Conservation (phyloP, 2,797 vertebrate species). For the Neoniphon sammara region DNA sequence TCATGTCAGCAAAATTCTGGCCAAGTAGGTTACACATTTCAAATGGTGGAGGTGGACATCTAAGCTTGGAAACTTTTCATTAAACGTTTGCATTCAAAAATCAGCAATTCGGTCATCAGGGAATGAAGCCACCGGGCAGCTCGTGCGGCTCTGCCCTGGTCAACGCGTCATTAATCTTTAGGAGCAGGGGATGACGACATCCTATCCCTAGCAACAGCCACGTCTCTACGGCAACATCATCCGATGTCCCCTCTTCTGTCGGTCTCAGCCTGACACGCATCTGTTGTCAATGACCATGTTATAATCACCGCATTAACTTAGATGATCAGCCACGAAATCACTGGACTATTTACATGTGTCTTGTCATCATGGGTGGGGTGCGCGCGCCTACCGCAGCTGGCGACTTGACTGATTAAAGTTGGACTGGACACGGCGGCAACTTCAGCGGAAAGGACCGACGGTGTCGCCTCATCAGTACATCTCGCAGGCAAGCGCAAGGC, state of each 20-base stretch:
- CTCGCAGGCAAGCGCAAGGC: background rate
- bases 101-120: no score
- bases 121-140: no score
- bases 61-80: no score
- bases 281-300: slow-evolving; percentile 28
- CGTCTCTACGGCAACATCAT: slow-evolving; percentile 84
- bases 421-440: slow-evolving; percentile 28
- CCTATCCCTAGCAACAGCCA: slow-evolving; percentile 79
- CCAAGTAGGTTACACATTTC: no score
- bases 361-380: slow-evolving; percentile 19
- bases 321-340: background rate
- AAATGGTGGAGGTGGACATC: no score
- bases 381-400: slow-evolving; percentile 16
- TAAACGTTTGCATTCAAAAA: no score
- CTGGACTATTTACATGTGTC: no score
- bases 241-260: slow-evolving; percentile 31
- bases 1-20: no score
- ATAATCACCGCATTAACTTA: background rate
- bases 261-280: slow-evolving; percentile 23
- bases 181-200: slow-evolving; percentile 68
- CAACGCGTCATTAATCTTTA: slow-evolving; percentile 27
- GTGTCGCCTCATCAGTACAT: slow-evolving; percentile 2
- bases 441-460: slow-evolving; percentile 27
- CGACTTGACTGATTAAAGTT: slow-evolving; percentile 48
- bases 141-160: slow-evolving; percentile 7